A percentile compares a stretch with the other conserved stretches of the same genome.
These are phyloP conservation scores for Carollia perspicillata DNA, from an alignment of 2,113 vertebrate genomes.

Conservation along the genomic window DNA sequence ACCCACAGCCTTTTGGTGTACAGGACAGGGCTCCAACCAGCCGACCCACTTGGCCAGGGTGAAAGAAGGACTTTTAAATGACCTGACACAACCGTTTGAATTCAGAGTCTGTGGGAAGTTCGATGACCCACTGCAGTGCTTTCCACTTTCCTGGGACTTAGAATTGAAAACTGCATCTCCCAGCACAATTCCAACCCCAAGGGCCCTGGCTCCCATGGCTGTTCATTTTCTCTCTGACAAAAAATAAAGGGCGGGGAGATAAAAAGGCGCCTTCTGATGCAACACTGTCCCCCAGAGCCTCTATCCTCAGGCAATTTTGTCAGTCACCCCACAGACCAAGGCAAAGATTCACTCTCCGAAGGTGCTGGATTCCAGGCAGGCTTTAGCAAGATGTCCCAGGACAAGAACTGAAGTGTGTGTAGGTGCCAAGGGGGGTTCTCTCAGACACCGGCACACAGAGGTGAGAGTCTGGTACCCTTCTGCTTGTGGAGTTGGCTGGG, in stretches of 20 bases:
- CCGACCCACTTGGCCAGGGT: no score
- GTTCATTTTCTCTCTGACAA: background rate
- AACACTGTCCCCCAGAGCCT: background rate
- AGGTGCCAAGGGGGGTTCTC: background rate
- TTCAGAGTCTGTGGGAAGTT: background rate
- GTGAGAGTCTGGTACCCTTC: background rate
- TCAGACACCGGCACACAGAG: background rate
- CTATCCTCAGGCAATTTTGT: background rate
- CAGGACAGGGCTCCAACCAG: no score
- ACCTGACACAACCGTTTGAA: background rate
- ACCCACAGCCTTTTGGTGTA: no score
- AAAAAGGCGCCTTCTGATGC: background rate
- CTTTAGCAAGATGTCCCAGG: background rate
- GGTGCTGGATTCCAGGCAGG: background rate
- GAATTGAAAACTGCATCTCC: background rate
- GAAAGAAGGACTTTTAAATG: background rate
- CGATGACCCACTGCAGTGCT: background rate
- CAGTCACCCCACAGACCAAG: background rate
- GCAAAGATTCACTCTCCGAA: background rate
- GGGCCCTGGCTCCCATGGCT: background rate
- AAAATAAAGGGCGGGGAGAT: background rate
- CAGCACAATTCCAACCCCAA: background rate
- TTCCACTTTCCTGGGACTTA: background rate
- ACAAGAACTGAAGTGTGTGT: background rate
- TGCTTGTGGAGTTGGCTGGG: background rate